Evolutionary conservation across 2,888 invertebrate genomes (phyloP), one percentile per base, ranked within the genome.

Genomic region (Brassicogethes aeneus): DNA sequence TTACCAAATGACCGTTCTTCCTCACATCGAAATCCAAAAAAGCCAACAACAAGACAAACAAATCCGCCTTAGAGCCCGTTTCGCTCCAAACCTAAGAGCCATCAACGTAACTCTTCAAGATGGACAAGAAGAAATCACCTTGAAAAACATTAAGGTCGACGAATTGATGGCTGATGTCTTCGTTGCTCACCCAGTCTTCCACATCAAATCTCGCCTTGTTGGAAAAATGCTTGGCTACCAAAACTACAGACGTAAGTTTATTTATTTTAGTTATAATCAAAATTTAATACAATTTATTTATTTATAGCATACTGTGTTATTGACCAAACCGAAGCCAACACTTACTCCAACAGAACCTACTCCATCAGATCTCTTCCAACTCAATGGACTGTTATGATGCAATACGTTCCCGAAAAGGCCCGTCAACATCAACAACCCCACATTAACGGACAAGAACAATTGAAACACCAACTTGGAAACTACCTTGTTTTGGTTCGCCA

Each of bases 341-440:
- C 84, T 1, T 84, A 84, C 65, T 82, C 83, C 65, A 75, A 77
- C 57, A 73, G 71, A 32, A 69, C 71, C 17, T 82, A 77, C 60
- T 69, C 75, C 8, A 69, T 78, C 50, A 62, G 70, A 17, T 30
- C 51, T 70, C 38, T 50, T 57, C 65, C 71, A 55, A 54, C 68
- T 32, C 72, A 74, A 17, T 82, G 82, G 80, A 77, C 82, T 51
- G 76, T 80, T 0, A 70, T 75, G 43, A 64, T 79, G 61, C 72
- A 74, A 29, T 72, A 77, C 45, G 68, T 68, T 2, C 60, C 61
- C 16, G 46, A 45, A 17, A 45, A 61, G 39, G 56, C 56, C 17
- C 56, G 61, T 47, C 49, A 52, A 13, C 73, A 51, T 72, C 73
- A 3, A 53, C 62, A 70, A 45, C 65, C 70, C 41, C 33, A 45